phyloP scores from a whole-genome alignment of 35 echinoderm and acorn worm species.

The Patiria miniata region DNA sequence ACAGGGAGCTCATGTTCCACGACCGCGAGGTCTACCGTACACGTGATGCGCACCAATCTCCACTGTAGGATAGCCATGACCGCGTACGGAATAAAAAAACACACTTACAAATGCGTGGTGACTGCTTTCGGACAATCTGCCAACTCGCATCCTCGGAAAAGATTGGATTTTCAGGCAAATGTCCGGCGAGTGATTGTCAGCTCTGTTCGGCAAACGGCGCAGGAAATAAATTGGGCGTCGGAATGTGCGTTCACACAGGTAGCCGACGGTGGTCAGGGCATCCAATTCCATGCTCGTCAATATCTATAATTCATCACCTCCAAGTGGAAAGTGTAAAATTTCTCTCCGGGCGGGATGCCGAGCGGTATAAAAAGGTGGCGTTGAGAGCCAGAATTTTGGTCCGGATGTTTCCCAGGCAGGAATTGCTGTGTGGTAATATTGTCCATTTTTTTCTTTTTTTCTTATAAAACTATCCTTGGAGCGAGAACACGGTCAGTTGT shows the following conservation, averaged over 20 bases:
- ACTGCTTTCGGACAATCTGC: too few relatives aligned
- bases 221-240: slow-evolving; percentile 7
- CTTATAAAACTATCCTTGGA: too few relatives aligned
- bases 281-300: background rate
- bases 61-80: too few relatives aligned
- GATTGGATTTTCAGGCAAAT: slow-evolving; percentile 1
- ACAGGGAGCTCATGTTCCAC: too few relatives aligned
- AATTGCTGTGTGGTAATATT: slow-evolving; percentile 7
- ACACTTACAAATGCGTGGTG: too few relatives aligned
- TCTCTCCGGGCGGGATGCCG: background rate
- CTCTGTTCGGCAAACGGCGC: background rate
- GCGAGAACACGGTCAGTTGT: too few relatives aligned
- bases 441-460: background rate
- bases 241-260: slow-evolving; percentile 5
- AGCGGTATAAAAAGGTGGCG: background rate
- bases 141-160: background rate
- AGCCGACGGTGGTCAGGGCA: background rate
- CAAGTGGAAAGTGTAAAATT: slow-evolving; percentile 26
- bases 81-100: too few relatives aligned
- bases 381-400: slow-evolving; percentile 1
- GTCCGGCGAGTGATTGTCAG: slow-evolving; percentile 6
- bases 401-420: background rate
- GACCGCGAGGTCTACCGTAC: too few relatives aligned
- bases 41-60: too few relatives aligned
- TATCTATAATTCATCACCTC: slow-evolving; percentile 17